phyloP scores from a whole-genome alignment of 2,888 invertebrate species.

The Drosophila tanythrix region DNA sequence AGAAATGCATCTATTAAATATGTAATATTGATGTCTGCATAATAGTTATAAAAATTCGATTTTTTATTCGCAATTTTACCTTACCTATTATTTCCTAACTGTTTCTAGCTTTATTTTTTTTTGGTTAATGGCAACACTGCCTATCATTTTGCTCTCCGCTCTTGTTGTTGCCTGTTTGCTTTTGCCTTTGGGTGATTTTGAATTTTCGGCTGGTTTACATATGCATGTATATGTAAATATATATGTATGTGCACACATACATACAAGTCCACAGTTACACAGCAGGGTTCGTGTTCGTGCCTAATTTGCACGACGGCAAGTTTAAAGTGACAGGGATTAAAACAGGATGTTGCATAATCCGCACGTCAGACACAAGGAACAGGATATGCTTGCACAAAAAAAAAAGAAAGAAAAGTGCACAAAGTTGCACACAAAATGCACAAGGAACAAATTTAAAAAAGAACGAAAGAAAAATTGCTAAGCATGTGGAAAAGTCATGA shows the following conservation, averaged over 20 bases:
- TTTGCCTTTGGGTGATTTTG: conserved; percentile 54
- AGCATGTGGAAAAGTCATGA: conserved; percentile 12
- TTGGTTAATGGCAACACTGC: not conserved
- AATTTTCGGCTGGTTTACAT: conserved; percentile 52
- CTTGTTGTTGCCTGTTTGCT: conserved; percentile 34
- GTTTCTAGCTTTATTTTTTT: not conserved
- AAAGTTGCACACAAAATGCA: conserved; percentile 47
- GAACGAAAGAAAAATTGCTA: not conserved
- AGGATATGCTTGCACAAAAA: conserved; percentile 59
- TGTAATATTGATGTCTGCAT: not conserved
- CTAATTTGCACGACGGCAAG: conserved; percentile 72
- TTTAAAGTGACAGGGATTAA: conserved; percentile 82
- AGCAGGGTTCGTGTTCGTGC: conserved; percentile 44
- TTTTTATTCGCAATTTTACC: not conserved
- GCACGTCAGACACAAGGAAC: conserved; percentile 68
- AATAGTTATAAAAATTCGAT: not conserved
- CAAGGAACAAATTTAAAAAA: conserved; percentile 34
- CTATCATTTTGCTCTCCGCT: not conserved
- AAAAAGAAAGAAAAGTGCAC: not conserved
- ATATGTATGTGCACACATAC: not conserved
- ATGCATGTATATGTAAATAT: not conserved
- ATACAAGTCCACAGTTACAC: conserved; percentile 23
- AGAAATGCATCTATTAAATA: not conserved
- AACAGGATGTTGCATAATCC: conserved; percentile 83
- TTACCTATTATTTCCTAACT: not conserved